Percentiles rank a stretch among this genome's conserved stretches.
Conservation (phyloP, 2,888 invertebrate genomes). For the Pimpla rufipes region DNA sequence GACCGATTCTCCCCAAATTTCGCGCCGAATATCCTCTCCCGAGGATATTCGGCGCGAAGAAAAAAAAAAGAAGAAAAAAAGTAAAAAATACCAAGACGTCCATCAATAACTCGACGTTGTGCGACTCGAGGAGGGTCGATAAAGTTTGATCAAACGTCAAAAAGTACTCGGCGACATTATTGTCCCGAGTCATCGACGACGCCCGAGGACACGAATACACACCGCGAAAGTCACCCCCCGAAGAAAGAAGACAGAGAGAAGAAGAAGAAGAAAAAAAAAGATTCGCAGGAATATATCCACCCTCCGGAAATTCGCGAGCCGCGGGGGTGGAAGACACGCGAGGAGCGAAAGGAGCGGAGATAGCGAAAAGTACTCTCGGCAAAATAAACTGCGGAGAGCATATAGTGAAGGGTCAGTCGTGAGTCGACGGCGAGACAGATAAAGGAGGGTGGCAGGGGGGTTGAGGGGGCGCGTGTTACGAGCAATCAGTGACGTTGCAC, state of each 20-base stretch:
- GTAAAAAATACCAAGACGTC: too few relatives aligned
- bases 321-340: background rate
- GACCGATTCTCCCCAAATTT: too few relatives aligned
- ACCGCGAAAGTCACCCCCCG: constrained; percentile 16
- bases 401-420: background rate
- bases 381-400: constrained; percentile 6
- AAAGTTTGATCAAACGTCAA: background rate
- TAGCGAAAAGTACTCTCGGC: constrained; percentile 1
- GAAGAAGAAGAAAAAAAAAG: background rate
- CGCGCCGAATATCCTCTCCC: too few relatives aligned
- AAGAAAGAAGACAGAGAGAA: too few relatives aligned
- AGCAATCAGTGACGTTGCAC: constrained; percentile 51
- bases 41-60: too few relatives aligned
- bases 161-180: background rate
- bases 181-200: constrained; percentile 47
- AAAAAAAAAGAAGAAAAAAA: too few relatives aligned
- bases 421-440: background rate
- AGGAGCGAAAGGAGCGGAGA: background rate
- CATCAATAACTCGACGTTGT: background rate
- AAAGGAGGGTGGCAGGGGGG: background rate
- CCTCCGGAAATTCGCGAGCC: background rate
- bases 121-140: background rate
- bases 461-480: background rate
- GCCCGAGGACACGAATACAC: constrained; percentile 26
- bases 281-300: constrained; percentile 8